phyloP scores from a whole-genome alignment of 2,797 vertebrate species.

The Pseudocheirus occidentalis region DNA sequence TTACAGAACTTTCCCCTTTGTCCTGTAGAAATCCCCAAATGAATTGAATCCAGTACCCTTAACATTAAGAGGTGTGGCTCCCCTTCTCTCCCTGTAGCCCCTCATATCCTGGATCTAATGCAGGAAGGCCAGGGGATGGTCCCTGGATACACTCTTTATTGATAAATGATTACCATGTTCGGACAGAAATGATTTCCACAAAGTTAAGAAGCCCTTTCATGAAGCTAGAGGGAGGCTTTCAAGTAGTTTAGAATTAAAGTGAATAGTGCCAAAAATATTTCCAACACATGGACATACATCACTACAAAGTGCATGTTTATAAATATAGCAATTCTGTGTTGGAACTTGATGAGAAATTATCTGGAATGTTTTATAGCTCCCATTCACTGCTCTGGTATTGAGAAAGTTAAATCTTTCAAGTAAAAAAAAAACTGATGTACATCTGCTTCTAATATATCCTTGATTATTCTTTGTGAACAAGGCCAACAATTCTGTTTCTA shows the following conservation, averaged over 20 bases:
- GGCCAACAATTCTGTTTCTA: constrained; percentile 57
- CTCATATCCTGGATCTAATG: rapidly evolving
- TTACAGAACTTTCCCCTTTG: not conserved
- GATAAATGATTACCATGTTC: not conserved
- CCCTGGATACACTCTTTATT: not conserved
- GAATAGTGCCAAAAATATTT: not conserved
- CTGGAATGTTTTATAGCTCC: not conserved
- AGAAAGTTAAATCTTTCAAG: not conserved
- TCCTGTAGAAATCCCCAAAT: not conserved
- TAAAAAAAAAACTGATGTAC: not conserved
- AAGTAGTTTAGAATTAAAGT: not conserved
- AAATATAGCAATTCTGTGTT: not conserved
- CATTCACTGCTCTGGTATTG: rapidly evolving
- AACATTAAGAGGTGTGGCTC: not conserved
- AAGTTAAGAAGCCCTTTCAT: constrained; percentile 16
- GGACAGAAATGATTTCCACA: not conserved
- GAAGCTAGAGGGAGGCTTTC: constrained; percentile 9
- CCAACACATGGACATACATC: not conserved
- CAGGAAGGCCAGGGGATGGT: not conserved
- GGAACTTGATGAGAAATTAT: not conserved
- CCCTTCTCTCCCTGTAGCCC: rapidly evolving
- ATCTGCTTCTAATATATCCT: constrained; percentile 48
- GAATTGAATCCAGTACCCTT: not conserved
- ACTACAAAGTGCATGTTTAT: not conserved
- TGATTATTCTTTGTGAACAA: constrained; percentile 70